phyloP scores from a whole-genome alignment of 2,797 vertebrate species.

The Knipowitschia caucasica region DNA sequence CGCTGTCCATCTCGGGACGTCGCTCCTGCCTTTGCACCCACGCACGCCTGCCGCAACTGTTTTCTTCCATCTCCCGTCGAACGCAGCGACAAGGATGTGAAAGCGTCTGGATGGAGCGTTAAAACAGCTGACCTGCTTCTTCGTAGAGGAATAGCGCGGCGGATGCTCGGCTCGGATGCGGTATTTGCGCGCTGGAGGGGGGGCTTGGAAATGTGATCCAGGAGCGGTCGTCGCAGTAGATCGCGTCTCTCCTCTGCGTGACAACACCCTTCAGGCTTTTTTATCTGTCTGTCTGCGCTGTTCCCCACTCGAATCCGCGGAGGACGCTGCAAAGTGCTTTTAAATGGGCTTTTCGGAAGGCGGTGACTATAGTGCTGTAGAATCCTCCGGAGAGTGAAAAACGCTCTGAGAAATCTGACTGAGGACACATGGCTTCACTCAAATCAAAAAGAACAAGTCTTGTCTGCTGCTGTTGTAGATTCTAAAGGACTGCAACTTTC shows the following conservation, averaged over 20 bases:
- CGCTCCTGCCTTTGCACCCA: too few species aligned
- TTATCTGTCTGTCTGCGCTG: slow-evolving; percentile 10
- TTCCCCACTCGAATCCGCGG: slow-evolving; percentile 42
- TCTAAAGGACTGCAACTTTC: slow-evolving; percentile 54
- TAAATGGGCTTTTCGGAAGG: slow-evolving; percentile 21
- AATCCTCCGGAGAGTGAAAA: slow-evolving; percentile 24
- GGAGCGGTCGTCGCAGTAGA: slow-evolving; percentile 54
- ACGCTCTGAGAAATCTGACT: slow-evolving; percentile 13
- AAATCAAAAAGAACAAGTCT: neutral
- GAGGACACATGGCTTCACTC: slow-evolving; percentile 50
- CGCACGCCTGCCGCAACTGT: too few species aligned
- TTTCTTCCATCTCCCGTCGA: too few species aligned
- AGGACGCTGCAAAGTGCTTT: slow-evolving; percentile 12
- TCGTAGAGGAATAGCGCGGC: too few species aligned
- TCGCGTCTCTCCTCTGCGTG: slow-evolving; percentile 53
- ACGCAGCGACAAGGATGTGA: slow-evolving; percentile 50
- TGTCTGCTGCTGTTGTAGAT: slow-evolving; percentile 40
- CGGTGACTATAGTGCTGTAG: slow-evolving; percentile 17
- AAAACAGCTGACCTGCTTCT: too few species aligned
- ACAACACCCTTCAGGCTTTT: slow-evolving; percentile 57
- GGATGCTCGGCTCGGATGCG: slow-evolving; percentile 49
- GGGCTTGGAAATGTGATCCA: slow-evolving; percentile 67
- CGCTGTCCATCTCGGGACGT: too few species aligned
- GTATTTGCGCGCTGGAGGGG: slow-evolving; percentile 64
- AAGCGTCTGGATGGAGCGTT: slow-evolving; percentile 66